Conservation (phyloP, 2,797 vertebrate species). For the Trematomus bernacchii region DNA sequence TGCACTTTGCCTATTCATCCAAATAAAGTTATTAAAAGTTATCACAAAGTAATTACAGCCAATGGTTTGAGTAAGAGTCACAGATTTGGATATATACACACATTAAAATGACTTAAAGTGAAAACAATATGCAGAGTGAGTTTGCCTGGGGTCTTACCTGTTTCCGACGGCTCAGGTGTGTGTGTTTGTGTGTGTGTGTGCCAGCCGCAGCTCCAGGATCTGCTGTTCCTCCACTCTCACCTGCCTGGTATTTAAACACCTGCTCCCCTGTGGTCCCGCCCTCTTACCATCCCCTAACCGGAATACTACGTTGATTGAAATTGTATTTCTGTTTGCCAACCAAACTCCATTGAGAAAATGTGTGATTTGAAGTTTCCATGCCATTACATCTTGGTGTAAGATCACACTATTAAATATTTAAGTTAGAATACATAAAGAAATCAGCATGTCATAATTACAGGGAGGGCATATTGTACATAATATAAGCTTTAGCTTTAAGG, state of each 20-base stretch:
- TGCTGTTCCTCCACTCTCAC: slow-evolving; percentile 61
- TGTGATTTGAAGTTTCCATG: neutral
- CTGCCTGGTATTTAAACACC: slow-evolving; percentile 80
- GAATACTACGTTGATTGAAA: slow-evolving; percentile 47
- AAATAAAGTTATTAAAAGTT: neutral
- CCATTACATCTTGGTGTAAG: neutral
- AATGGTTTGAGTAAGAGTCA: neutral
- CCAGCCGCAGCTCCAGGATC: slow-evolving; percentile 49
- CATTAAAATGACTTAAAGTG: neutral
- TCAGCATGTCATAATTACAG: neutral
- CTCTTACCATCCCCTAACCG: neutral
- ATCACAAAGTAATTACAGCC: neutral
- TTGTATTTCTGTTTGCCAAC: slow-evolving; percentile 11
- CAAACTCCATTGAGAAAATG: neutral
- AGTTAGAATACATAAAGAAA: neutral
- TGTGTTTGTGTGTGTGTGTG: slow-evolving; percentile 21
- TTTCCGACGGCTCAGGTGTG: slow-evolving; percentile 45
- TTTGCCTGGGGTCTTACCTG: slow-evolving; percentile 71
- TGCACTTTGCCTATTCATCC: too few species aligned
- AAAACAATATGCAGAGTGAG: neutral
- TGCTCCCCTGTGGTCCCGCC: slow-evolving; percentile 59
- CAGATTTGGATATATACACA: neutral
- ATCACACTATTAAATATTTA: neutral
- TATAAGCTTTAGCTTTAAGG: too few species aligned
- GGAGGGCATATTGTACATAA: neutral